A percentile compares a stretch with the other conserved stretches of the same genome.
Conservation (phyloP, 2,888 invertebrate species). For the Melikaiella ostensackeni region DNA sequence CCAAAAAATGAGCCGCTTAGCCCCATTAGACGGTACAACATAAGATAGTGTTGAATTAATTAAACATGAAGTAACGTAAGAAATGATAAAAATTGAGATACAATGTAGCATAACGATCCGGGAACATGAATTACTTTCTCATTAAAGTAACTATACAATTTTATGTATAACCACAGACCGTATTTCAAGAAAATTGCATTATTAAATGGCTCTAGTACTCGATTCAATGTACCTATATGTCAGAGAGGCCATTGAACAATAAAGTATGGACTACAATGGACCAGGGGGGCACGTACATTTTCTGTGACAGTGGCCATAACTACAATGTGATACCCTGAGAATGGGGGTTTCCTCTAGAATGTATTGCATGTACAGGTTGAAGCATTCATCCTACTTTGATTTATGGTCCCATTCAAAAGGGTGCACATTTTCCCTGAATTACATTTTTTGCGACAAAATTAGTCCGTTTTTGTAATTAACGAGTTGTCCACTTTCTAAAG, state of each 20-base stretch:
- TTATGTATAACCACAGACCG: neutral
- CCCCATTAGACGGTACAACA: no score
- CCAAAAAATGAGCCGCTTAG: no score
- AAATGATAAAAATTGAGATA: neutral
- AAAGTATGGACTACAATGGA: constrained; percentile 32
- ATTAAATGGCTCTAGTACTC: constrained; percentile 10
- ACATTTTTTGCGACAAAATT: neutral
- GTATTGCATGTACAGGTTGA: neutral
- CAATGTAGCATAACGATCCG: neutral
- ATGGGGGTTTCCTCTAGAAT: neutral
- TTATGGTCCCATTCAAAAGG: neutral
- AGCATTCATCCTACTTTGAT: constrained; percentile 2
- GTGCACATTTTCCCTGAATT: neutral
- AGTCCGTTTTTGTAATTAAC: neutral
- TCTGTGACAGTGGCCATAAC: constrained; percentile 17
- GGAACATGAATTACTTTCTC: neutral
- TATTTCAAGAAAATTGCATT: neutral
- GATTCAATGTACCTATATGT: constrained; percentile 31
- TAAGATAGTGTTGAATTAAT: no score
- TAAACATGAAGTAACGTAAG: neutral
- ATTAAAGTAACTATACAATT: neutral
- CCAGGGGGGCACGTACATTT: constrained; percentile 7
- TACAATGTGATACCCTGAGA: constrained; percentile 1
- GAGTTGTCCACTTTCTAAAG: neutral
- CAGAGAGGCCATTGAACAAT: constrained; percentile 18